phyloP scores from a whole-genome alignment of 2,113 vertebrate genomes.

The Corythaeola cristata region DNA sequence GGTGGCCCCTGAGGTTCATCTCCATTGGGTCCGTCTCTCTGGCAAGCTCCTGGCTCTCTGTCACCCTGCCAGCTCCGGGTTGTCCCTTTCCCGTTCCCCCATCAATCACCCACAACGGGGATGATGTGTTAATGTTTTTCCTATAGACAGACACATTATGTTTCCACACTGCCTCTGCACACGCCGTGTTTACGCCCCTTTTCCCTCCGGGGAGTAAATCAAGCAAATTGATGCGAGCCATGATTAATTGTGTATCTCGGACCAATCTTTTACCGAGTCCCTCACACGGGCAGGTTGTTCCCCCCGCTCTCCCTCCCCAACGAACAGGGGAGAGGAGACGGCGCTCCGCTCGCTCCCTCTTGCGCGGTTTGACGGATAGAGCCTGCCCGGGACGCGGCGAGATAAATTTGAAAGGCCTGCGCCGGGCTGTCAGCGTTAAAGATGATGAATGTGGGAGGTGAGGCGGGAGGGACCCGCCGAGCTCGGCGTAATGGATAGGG shows the following conservation, averaged over 20 bases:
- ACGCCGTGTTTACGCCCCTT: constrained; percentile 78
- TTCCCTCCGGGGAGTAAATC: constrained; percentile 79
- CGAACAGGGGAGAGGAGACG: constrained; percentile 60
- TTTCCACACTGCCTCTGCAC: constrained; percentile 76
- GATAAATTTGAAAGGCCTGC: constrained; percentile 87
- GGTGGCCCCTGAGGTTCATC: constrained; percentile 34
- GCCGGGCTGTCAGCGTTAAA: constrained; percentile 95
- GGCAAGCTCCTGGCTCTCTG: constrained; percentile 62
- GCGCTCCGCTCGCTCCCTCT: constrained; percentile 45
- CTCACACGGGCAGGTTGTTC: constrained; percentile 73
- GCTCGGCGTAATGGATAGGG: constrained; percentile 79
- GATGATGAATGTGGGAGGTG: constrained; percentile 98
- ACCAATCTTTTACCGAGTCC: constrained; percentile 75
- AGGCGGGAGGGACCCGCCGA: constrained; percentile 80
- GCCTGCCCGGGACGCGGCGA: constrained; percentile 77
- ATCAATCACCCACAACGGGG: constrained; percentile 76
- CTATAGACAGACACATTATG: constrained; percentile 83
- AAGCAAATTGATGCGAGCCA: constrained; percentile 81
- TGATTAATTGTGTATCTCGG: constrained; percentile 83
- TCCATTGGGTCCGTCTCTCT: constrained; percentile 26
- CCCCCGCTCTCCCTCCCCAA: constrained; percentile 48
- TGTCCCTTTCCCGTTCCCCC: constrained; percentile 66
- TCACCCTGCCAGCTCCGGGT: constrained; percentile 67
- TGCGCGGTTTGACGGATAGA: constrained; percentile 84
- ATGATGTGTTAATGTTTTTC: constrained; percentile 83